phyloP scores from a whole-genome alignment of 2,888 invertebrate species.

The Dolomedes plantarius region DNA sequence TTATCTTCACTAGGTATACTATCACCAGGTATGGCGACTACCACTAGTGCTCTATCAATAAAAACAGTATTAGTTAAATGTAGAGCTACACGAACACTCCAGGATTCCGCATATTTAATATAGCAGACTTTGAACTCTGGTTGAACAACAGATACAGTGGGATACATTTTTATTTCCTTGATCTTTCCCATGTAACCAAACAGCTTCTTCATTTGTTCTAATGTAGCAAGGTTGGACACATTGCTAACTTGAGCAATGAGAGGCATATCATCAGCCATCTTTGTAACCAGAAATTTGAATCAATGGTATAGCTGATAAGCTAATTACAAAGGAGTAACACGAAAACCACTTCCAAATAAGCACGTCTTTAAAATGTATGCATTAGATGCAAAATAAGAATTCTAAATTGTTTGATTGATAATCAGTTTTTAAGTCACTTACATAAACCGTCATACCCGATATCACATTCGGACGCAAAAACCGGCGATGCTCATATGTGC shows the following conservation, averaged over 20 bases:
- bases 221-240: slow-evolving; percentile 58
- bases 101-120: slow-evolving; percentile 58
- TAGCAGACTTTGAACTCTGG: slow-evolving; percentile 64
- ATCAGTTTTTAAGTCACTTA: too few species aligned
- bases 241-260: slow-evolving; percentile 65
- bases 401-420: too few species aligned
- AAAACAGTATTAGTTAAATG: slow-evolving; percentile 64
- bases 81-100: slow-evolving; percentile 60
- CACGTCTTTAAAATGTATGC: too few species aligned
- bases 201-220: slow-evolving; percentile 63
- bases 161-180: slow-evolving; percentile 62
- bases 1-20: slow-evolving; percentile 60
- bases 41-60: slow-evolving; percentile 57
- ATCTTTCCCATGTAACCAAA: slow-evolving; percentile 68
- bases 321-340: too few species aligned
- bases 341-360: too few species aligned
- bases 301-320: too few species aligned
- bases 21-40: slow-evolving; percentile 63
- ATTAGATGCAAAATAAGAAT: too few species aligned
- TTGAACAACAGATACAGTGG: slow-evolving; percentile 49
- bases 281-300: too few species aligned
- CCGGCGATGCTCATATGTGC: too few species aligned
- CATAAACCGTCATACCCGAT: too few species aligned
- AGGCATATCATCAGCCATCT: slow-evolving; percentile 58
- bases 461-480: too few species aligned